These are phyloP conservation scores for Scaptomyza reducta DNA, from an alignment of 2,888 invertebrate species.

Conservation along the genomic window DNA sequence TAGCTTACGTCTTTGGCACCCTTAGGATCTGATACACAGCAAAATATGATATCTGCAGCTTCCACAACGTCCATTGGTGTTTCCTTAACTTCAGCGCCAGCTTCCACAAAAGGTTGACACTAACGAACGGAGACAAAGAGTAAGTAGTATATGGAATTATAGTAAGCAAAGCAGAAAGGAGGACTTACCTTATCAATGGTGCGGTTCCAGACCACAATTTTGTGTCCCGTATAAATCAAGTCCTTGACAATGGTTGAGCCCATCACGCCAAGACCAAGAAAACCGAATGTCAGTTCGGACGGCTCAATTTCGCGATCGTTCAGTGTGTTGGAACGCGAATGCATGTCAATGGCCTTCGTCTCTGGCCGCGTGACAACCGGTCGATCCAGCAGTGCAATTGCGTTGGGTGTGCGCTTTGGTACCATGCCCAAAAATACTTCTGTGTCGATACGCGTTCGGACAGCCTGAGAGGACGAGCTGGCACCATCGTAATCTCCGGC, in stretches of 20 bases:
- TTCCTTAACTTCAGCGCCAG: conserved; percentile 93
- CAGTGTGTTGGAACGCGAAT: conserved; percentile 90
- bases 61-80: conserved; percentile 97
- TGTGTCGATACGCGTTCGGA: conserved; percentile 74
- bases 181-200: conserved; percentile 89
- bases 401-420: conserved; percentile 77
- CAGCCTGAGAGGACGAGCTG: conserved; percentile 64
- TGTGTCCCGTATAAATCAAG: conserved; percentile 96
- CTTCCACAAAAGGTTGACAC: conserved; percentile 93
- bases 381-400: conserved; percentile 82
- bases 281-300: conserved; percentile 94
- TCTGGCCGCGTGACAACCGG: conserved; percentile 86
- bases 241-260: conserved; percentile 98
- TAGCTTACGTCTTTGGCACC: conserved; percentile 95
- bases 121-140: conserved; percentile 17
- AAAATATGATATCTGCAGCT: conserved; percentile 96
- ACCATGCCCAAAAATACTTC: conserved; percentile 59
- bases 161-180: neutral
- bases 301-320: conserved; percentile 94
- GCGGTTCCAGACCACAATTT: conserved; percentile 97
- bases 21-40: conserved; percentile 96
- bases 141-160: no score
- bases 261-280: conserved; percentile 97
- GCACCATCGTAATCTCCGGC: conserved; percentile 65
- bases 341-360: conserved; percentile 90